Evolutionary conservation across 2,888 invertebrate species (phyloP), one percentile per base, ranked within the genome.

Genomic region (Junonia oenone): DNA sequence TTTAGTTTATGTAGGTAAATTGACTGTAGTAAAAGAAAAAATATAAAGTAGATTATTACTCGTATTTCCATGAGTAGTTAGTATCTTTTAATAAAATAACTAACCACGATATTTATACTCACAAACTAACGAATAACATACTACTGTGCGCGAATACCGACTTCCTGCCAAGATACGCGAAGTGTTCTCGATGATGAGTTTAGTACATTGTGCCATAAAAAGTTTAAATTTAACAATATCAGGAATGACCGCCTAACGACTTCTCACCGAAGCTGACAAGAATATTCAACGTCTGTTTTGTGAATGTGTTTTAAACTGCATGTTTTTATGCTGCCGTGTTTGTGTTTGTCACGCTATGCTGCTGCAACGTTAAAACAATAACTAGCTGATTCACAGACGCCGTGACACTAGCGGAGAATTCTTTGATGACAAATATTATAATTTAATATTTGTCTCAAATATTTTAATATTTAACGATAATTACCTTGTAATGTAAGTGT

Each of bases 191-290:
- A 68, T 74, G 72, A 74, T 73, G 74, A 72, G 68, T 64, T 61
- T 66, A 63, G 61, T 66, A 69, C 62, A 65, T 71, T 68, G 76
- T 74, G 79, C 78, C 81, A 74, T 75, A 75, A 73, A 80, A 75
- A 78, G 73, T 66, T 67, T 74, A 78, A 68, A 70, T 70, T 81
- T 84, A 85, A 84, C 81, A 74, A 74, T 69, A 70, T 71, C 76
- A 80, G 75, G 83, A 88, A 88, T 88, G 87, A 74, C 72, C 75
- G 77, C 79, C 81, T 89, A 86, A 87, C 81, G 88, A 78, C 71
- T 76, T 72, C 65, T 73, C 76, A 78, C 79, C 68, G 77, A 76
- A 79, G 77, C 81, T 75, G 82, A 67, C 71, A 73, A 73, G 73
- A 77, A 75, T 65, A 72, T 72, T 62, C 58, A 62, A 64, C 78